Base-by-base conservation (phyloP, 2,888 invertebrate genomes). In the Coremacera marginata region DNA sequence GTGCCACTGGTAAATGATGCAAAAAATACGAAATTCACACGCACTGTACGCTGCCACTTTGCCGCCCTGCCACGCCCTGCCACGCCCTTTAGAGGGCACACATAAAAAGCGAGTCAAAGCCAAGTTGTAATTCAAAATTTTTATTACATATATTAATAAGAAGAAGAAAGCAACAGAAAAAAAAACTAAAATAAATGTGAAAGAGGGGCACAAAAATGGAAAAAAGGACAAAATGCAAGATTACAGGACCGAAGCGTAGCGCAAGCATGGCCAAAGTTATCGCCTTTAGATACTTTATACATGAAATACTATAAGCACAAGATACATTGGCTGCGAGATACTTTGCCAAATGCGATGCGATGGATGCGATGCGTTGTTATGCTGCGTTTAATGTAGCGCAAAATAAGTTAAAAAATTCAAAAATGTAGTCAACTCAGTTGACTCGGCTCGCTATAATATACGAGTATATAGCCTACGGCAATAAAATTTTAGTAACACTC, bases 351-450 rank as follows among this genome's bases (percentile, higher is more conserved):
- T 71, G 70, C 51, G 34, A 22, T 67, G 62, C 71, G 55, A 51
- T 55, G 63, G 60, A 19, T 49, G 74, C 19, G 72, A 44, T 44
- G 44, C 44, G 44, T 44, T 44, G 44, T 44, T 70, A 74, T 75
- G 77, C 76, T 37, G 75, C 68, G 55, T 77, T 82, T 82, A 86
- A 85, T 83, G 84, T 83, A 83, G 78, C 83, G 83, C 81, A 84
- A 84, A 85, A 86, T 85, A 84, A 83, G 82, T 84, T 78, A 82
- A 83, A 84, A 83, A 83, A 82, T 81, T 84, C 83, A 83, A 79
- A 83, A 77, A 77, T 78, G 37, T 31, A 67, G 63, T 37, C 68
- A 51, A 49, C 31, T 67, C 44, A 78, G 31, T 51, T 62, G 14
- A 14, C 14, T 51, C 52, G 16, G 60, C 49, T 34, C 55, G 67